Conservation (phyloP, 1,140 invertebrate genomes). For the Neotoxoptera formosana region DNA sequence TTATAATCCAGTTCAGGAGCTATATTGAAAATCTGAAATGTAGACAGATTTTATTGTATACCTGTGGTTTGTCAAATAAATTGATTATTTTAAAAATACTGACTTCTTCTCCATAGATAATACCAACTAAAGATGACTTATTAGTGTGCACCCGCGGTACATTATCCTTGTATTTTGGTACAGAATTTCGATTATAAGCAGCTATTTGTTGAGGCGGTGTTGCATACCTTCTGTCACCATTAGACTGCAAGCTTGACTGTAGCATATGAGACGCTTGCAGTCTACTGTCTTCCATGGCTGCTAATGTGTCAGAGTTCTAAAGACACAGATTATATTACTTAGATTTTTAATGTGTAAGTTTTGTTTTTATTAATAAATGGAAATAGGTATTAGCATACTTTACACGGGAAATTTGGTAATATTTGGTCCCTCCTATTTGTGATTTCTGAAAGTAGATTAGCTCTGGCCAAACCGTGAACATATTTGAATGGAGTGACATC, state of each 20-base stretch:
- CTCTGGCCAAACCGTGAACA: conserved; percentile 86
- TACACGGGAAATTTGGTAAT: conserved; percentile 70
- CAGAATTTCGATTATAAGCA: conserved; percentile 72
- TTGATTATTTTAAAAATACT: not conserved
- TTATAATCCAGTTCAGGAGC: conserved; percentile 79
- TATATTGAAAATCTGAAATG: conserved; percentile 72
- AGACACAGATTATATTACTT: conserved; percentile 55
- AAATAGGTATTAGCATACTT: conserved; percentile 61
- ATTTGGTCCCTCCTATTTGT: conserved; percentile 71
- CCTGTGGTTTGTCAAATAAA: not conserved
- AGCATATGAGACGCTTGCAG: conserved; percentile 82
- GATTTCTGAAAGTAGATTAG: conserved; percentile 63
- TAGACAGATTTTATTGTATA: not conserved
- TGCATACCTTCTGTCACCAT: conserved; percentile 80
- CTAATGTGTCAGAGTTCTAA: conserved; percentile 71
- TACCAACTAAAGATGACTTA: conserved; percentile 69
- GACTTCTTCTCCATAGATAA: conserved; percentile 73
- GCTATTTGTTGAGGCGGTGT: conserved; percentile 88
- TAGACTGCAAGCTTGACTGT: conserved; percentile 83
- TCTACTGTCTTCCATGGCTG: conserved; percentile 83
- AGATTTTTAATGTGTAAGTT: not conserved
- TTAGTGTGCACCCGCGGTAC: conserved; percentile 59
- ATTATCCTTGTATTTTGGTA: not conserved
- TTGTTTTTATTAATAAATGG: not conserved
- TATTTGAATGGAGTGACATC: conserved; percentile 85